phyloP scores from a whole-genome alignment of 2,113 vertebrate species.

The Podilymbus podiceps region DNA sequence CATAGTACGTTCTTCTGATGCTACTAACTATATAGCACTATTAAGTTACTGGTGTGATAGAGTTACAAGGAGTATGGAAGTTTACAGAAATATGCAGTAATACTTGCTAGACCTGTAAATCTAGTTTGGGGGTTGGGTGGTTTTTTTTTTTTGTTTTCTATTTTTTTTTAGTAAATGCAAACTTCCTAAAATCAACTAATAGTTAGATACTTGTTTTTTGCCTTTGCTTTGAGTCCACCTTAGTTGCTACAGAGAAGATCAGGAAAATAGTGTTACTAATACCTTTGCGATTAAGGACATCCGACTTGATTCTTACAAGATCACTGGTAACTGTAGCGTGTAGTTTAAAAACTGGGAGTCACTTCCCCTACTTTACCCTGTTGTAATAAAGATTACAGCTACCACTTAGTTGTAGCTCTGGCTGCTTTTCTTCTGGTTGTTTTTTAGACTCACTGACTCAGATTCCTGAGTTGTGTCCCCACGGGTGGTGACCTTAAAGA shows the following conservation, averaged over 20 bases:
- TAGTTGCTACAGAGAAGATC: neutral
- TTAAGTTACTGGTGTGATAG: neutral
- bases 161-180: neutral
- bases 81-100: conserved; percentile 55
- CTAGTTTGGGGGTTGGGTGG: conserved; percentile 20
- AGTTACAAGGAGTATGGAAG: conserved; percentile 46
- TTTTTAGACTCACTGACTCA: neutral
- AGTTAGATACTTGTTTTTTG: neutral
- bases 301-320: neutral
- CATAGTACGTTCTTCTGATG: neutral
- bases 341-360: neutral
- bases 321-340: neutral
- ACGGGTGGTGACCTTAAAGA: neutral
- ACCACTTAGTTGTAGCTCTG: neutral
- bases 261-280: neutral
- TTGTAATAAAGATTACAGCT: neutral
- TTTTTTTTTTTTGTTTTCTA: neutral
- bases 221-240: neutral
- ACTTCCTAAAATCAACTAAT: neutral
- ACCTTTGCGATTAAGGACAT: neutral
- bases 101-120: conserved; percentile 49
- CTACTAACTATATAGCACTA: neutral
- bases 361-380: neutral
- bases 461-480: neutral
- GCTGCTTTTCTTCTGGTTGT: neutral